A percentile compares a stretch with the other conserved stretches of the same genome.
Conservation (phyloP, 2,797 vertebrate species). For the Pogonophryne albipinna region DNA sequence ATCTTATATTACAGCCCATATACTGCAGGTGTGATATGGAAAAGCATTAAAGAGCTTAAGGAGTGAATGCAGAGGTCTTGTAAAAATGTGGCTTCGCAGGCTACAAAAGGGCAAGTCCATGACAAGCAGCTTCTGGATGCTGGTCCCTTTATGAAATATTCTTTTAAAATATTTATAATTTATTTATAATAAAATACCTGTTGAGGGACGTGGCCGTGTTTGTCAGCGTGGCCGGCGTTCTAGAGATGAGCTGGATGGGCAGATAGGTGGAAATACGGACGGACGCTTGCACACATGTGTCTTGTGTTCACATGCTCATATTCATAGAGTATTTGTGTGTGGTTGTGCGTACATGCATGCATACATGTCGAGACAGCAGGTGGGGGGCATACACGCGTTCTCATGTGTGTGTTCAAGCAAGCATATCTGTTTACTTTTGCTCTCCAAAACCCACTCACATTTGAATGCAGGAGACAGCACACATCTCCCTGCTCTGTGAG, state of each 20-base stretch:
- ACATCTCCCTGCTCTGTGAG: conserved; percentile 81
- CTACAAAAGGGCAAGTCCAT: conserved; percentile 55
- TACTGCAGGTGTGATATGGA: conserved; percentile 77
- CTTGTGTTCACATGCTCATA: conserved; percentile 58
- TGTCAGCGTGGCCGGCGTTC: conserved; percentile 37
- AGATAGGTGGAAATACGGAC: conserved; percentile 45
- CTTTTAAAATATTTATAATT: conserved; percentile 49
- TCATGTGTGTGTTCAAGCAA: conserved; percentile 80
- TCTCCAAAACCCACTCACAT: conserved; percentile 80
- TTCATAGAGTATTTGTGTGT: conserved; percentile 62
- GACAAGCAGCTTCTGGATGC: conserved; percentile 28
- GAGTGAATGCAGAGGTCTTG: conserved; percentile 63
- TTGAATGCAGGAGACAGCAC: conserved; percentile 84
- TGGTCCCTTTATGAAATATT: conserved; percentile 25
- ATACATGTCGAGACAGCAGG: conserved; percentile 78
- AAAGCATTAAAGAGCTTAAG: conserved; percentile 75
- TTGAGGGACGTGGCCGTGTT: conserved; percentile 40
- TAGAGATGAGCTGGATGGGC: conserved; percentile 61
- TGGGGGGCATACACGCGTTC: conserved; percentile 65
- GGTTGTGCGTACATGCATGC: conserved; percentile 70
- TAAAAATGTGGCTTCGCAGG: conserved; percentile 54
- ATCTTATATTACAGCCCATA: conserved; percentile 76
- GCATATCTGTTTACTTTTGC: conserved; percentile 84
- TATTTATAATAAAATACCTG: conserved; percentile 19
- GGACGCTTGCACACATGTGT: conserved; percentile 32